Conservation (phyloP, 2,113 vertebrate genomes). For the Dasyurus viverrinus region DNA sequence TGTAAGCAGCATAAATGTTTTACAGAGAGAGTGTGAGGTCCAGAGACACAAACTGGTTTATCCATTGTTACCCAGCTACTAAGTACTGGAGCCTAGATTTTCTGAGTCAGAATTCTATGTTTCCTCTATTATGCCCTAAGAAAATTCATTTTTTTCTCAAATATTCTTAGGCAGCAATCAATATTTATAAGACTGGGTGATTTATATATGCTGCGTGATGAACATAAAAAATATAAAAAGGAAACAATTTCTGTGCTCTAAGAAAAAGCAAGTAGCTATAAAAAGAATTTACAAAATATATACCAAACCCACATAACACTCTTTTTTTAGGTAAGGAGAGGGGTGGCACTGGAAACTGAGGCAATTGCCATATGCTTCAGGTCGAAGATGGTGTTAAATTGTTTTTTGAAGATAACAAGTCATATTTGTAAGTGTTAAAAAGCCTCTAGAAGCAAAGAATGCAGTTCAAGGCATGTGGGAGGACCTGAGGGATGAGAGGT, state of each 20-base stretch:
- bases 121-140: not conserved
- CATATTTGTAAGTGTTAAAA: too few species aligned
- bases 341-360: not conserved
- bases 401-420: not conserved
- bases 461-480: too few species aligned
- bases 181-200: not conserved
- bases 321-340: not conserved
- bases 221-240: not conserved
- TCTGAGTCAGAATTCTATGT: not conserved
- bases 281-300: not conserved
- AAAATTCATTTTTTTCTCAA: not conserved
- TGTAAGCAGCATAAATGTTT: conserved; percentile 3
- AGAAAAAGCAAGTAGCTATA: not conserved
- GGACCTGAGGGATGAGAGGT: too few species aligned
- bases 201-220: not conserved
- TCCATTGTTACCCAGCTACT: not conserved
- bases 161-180: not conserved
- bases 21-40: not conserved
- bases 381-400: not conserved
- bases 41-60: not conserved
- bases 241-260: not conserved
- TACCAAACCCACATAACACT: not conserved
- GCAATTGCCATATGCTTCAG: not conserved
- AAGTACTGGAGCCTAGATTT: not conserved
- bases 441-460: too few species aligned